These are phyloP conservation scores for Barypeithes pellucidus DNA, from an alignment of 2,888 invertebrate species.

Conservation along the genomic window DNA sequence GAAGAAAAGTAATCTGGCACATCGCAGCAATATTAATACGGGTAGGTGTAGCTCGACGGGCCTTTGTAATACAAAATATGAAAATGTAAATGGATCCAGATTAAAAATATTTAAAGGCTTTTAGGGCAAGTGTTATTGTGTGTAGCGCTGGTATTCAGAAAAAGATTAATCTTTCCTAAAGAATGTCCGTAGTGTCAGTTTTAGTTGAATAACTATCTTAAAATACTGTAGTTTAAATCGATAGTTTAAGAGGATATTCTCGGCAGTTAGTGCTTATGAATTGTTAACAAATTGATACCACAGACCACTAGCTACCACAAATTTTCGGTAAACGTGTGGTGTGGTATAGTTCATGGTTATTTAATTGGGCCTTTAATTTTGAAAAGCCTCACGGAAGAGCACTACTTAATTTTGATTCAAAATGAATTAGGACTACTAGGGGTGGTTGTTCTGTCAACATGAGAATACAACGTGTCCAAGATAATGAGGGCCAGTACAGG, in stretches of 20 bases:
- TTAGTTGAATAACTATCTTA: conserved; percentile 7
- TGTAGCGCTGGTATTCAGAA: conserved; percentile 39
- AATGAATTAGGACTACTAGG: too few relatives aligned
- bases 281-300: too few relatives aligned
- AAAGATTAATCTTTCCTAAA: conserved; percentile 44
- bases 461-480: too few relatives aligned
- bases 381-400: too few relatives aligned
- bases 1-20: conserved; percentile 51
- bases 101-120: conserved; percentile 54
- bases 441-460: too few relatives aligned
- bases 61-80: conserved; percentile 50
- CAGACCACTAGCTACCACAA: too few relatives aligned
- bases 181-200: neutral
- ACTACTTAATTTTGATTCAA: too few relatives aligned
- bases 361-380: too few relatives aligned
- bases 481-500: too few relatives aligned
- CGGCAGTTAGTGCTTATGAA: too few relatives aligned
- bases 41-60: conserved; percentile 42
- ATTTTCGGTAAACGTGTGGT: too few relatives aligned
- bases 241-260: neutral
- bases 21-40: conserved; percentile 50
- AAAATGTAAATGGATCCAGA: conserved; percentile 51
- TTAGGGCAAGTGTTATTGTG: conserved; percentile 42
- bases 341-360: too few relatives aligned
- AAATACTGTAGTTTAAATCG: neutral